Evolutionary conservation across 2,888 invertebrate species (phyloP), one percentile per base, ranked within the genome.

Genomic region (Iselma pallidipennis): DNA sequence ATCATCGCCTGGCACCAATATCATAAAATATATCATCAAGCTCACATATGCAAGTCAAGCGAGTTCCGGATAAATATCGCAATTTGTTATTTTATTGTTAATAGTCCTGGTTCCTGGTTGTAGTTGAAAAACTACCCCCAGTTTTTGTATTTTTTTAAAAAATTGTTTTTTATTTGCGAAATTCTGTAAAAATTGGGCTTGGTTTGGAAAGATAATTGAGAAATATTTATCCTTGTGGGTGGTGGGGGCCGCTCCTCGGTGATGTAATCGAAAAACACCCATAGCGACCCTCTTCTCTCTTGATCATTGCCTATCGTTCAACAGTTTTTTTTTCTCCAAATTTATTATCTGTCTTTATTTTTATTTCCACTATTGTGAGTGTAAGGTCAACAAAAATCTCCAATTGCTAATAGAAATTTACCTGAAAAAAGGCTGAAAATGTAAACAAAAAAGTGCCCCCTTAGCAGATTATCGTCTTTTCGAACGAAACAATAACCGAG

Each of bases 161-260:
- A n/a, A n/a, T n/a, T n/a, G n/a, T n/a, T n/a, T n/a, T n/a, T n/a
- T n/a, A n/a, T n/a, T n/a, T n/a, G n/a, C n/a, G n/a, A n/a, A n/a
- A n/a, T n/a, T n/a, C n/a, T n/a, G n/a, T n/a, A 33, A 33, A 1
- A 14, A 33, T 10, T 42, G 37, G 37, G 37, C 7, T 37, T 10
- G 42, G 42, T 21, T 33, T 33, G 16, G 19, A 42, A 21, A 29
- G 55, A 54, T 61, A 66, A 69, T 68, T 68, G 65, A 66, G 67
- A 66, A 69, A 65, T 65, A 68, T 66, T 68, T 63, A 62, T 66
- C 65, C 63, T 63, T 55, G 69, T 70, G 66, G 69, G 69, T 65
- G 66, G 69, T 65, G 66, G 66, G 66, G 62, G 55, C 70, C 70
- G 67, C 70, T 68, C 70, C 70, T 70, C 61, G 57, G 54, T 70